Base-by-base conservation (phyloP, 2,797 vertebrate genomes). In the Melanotaenia boesemani region DNA sequence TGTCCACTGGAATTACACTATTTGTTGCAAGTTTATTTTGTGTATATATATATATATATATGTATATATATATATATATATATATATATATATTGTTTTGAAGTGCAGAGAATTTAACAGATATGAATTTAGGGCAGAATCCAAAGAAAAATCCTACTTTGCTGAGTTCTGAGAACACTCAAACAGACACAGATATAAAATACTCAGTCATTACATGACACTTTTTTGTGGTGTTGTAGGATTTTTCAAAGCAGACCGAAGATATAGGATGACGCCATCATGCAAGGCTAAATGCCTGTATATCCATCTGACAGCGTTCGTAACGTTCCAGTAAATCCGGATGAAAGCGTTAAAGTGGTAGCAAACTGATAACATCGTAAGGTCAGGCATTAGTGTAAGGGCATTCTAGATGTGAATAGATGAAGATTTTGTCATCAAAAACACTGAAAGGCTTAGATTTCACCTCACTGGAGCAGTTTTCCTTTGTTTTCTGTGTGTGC, bases 321-420 rank as follows among this genome's bases (percentile, higher is more conserved):
- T 58, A 54, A 89, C 83, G 70, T 85, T 82, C 39, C 56, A 69
- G 66, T 52, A 82, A 87, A 88, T 86, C 81, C 28, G 13, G 78
- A 84, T 88, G 67, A 88, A 81, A 81, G 66, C 36, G 68, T 72
- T 82, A 57, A 71, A 83, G 74, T 63, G 76, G 77, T 44, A 70
- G 76, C 2, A 50, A 76, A 80, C 63, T 85, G 74, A 59, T 74
- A 28, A 67, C 60, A 81, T 61, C 76, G 82, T 63, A 68, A 69
- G 67, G 67, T 69, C 0, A 0, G 61, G 73, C 62, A 80, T 87
- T 89, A 81, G 72, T 36, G 74, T 74, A 28, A 78, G 67, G 61
- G 52, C 69, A 70, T 54, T 63, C 34, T 82, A 90, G 86, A 90
- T 86, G 82, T 55, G 78, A 74, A 70, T 72, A 63, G 67, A 85